Conservation (phyloP, 2,113 vertebrate genomes). For the Thalassarche chlororhynchos region DNA sequence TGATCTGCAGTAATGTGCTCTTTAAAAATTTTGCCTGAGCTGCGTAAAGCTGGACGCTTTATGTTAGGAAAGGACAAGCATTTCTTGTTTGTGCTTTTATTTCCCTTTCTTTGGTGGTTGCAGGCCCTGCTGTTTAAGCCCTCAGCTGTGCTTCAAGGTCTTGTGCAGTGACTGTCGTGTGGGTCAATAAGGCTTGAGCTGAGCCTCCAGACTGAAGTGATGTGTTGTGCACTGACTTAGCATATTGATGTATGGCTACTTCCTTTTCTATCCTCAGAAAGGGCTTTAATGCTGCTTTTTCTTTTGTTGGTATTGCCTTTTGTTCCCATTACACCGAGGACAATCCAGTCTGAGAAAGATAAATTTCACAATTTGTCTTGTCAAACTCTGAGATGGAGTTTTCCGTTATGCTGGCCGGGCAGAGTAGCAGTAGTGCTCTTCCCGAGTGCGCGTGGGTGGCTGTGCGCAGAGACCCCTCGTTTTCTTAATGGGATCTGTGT, state of each 20-base stretch:
- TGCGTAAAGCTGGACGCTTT: background rate
- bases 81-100: background rate
- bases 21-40: background rate
- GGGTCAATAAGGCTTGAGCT: conserved; percentile 25
- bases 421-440: background rate
- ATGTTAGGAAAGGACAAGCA: background rate
- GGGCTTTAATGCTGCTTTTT: background rate
- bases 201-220: background rate
- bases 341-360: conserved; percentile 15
- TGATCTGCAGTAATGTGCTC: background rate
- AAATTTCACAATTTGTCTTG: conserved; percentile 64
- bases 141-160: background rate
- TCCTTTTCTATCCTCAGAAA: background rate
- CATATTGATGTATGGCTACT: background rate
- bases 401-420: background rate
- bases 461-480: background rate
- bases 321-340: conserved; percentile 21
- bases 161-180: background rate
- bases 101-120: background rate
- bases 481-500: background rate
- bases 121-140: background rate
- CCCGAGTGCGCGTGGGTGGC: background rate
- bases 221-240: background rate
- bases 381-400: conserved; percentile 56
- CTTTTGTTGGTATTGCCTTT: background rate